Evolutionary conservation across 1,140 invertebrate genomes (phyloP).

Genomic region (Drosophila grimshawi): DNA sequence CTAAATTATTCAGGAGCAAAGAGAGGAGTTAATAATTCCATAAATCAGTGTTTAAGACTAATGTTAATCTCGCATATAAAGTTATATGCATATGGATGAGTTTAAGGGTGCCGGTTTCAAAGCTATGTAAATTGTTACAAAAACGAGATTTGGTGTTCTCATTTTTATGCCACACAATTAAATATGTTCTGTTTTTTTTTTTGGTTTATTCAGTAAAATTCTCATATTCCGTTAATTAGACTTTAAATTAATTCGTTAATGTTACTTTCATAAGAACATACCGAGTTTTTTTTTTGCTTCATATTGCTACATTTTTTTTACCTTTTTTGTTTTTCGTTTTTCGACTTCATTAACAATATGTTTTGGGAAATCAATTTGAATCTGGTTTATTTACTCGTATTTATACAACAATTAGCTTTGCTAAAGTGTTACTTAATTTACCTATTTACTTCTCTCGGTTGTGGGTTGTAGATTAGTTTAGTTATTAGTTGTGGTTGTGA

Average conservation of each 20-base stretch:
- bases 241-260: constrained; percentile 83
- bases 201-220: constrained; percentile 78
- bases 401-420: constrained; percentile 79
- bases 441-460: constrained; percentile 51
- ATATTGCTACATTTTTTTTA: constrained; percentile 69
- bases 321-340: constrained; percentile 29
- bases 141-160: constrained; percentile 22
- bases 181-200: constrained; percentile 32
- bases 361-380: constrained; percentile 67
- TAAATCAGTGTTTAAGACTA: constrained; percentile 25
- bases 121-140: constrained; percentile 3
- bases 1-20: no score
- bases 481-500: constrained; percentile 7
- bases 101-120: neutral
- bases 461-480: constrained; percentile 21
- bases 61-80: constrained; percentile 14
- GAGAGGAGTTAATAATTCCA: constrained; percentile 11
- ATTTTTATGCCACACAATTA: constrained; percentile 21
- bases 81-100: constrained; percentile 28
- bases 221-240: constrained; percentile 78
- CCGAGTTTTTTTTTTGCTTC: constrained; percentile 75
- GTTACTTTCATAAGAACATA: constrained; percentile 83
- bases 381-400: constrained; percentile 55
- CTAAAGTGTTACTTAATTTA: constrained; percentile 71
- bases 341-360: constrained; percentile 63